Conservation (phyloP, 2,113 vertebrate genomes). For the Ahaetulla prasina region DNA sequence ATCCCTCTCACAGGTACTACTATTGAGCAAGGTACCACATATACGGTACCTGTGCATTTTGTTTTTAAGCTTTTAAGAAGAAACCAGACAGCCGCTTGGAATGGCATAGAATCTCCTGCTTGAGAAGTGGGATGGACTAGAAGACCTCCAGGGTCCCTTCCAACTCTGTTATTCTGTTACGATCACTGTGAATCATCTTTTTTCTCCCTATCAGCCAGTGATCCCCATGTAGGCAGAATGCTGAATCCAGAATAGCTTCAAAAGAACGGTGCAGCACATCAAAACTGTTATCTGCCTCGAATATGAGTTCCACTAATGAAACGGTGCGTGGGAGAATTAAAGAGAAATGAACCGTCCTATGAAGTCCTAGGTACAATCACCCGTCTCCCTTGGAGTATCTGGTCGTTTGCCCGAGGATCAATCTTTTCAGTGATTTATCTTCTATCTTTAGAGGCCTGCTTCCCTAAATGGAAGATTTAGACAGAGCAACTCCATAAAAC, state of each 20-base stretch:
- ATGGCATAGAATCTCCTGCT: no score
- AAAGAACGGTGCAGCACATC: neutral
- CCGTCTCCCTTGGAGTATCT: neutral
- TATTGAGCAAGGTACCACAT: no score
- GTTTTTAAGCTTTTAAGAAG: no score
- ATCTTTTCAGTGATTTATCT: neutral
- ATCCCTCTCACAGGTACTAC: no score
- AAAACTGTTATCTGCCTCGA: neutral
- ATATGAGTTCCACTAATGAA: conserved; percentile 6
- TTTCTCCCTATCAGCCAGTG: no score
- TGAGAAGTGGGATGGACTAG: no score
- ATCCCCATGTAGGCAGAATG: neutral
- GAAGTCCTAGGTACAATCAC: neutral
- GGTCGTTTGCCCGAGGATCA: neutral
- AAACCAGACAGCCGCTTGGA: no score
- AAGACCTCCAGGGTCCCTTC: neutral
- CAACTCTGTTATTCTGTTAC: neutral
- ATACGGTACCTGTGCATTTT: no score
- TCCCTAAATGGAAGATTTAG: conserved; percentile 26
- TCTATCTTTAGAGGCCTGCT: conserved; percentile 9
- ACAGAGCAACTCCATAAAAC: conserved; percentile 27
- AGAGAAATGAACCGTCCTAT: neutral
- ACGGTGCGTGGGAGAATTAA: neutral
- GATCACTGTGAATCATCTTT: neutral
- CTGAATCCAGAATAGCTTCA: neutral